Evolutionary conservation across 2,113 vertebrate genomes (phyloP), one percentile per base, ranked within the genome.

Genomic region (Myiozetetes cayanensis): DNA sequence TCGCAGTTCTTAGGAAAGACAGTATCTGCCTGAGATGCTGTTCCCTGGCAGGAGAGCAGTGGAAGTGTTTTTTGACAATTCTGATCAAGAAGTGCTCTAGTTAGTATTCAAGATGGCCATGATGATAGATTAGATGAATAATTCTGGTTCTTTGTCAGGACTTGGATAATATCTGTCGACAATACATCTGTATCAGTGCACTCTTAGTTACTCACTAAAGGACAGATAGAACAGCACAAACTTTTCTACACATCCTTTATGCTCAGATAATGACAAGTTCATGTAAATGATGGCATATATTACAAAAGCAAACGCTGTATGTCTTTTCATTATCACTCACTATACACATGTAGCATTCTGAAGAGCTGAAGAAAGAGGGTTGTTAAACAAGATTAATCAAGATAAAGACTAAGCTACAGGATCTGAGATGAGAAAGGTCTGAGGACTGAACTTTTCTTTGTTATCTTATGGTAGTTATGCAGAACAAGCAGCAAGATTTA

Each of bases 41-140:
- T 88, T 91, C 77, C 31, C 66, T 87, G 56, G 63, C 66, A 96
- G 91, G 78, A 97, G 65, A 93, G 92, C 91, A 91, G 91, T 84
- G 71, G 44, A 96, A 97, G 96, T 61, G 78, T 85, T 94, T 97
- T 95, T 39, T 94, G 96, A 97, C 96, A 96, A 94, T 85, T 96
- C 94, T 95, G 96, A 97, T 97, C 97, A 96, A 97, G 97, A 90
- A 92, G 53, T 28, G 67, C 55, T 94, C 95, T 97, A 15, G 17
- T 97, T 97, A 97, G 95, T 78, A 96, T 96, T 97, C 97, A 87
- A 85, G 89, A 94, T 88, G 77, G 71, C 80, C 89, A 53, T 41
- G 92, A 94, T 90, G 95, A 97, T 93, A 97, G 81, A 95, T 95
- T 85, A 97, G 83, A 95, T 72, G 94, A 98, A 97, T 97, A 97